Base-by-base conservation (phyloP, 2,797 vertebrate genomes). In the Sphaeramia orbicularis region DNA sequence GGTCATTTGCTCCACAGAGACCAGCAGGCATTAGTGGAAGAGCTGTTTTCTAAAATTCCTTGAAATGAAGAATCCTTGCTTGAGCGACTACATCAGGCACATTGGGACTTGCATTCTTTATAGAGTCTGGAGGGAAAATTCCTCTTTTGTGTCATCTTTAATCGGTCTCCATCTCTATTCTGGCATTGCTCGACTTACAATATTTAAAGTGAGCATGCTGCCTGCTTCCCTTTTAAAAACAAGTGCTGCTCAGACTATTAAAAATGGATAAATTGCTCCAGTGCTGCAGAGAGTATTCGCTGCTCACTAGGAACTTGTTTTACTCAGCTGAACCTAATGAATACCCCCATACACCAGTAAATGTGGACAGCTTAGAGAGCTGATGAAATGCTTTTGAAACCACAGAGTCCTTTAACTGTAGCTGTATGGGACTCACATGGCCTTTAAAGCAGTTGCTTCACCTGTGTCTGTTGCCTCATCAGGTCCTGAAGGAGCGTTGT, bases 401-500 rank as follows among this genome's bases (percentile, higher is more conserved):
- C 14, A 43, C 27, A 15, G 14, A 55, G 7, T 16, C 15, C 1
- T 2, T 32, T 8, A 0, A 18, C 10, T 43, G 9, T 27, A 11
- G 5, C 37, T 24, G 15, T 62, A 35, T 50, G 13, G 37, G 24
- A 12, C 9, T 1, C 5, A 45, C 18, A 30, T 6, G 0, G 35
- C 35, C 13, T 10, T 42, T 10, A n/a, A 19, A 32, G 41, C 27
- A 37, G 15, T 30, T 27, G 24, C 10, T 18, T 7, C 45, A 21
- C 9, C 9, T 38, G 30, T 44, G n/a, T 47, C 10, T 67, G 7
- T 69, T 47, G 75, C 53, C 67, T 15, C 16, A 5, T 59, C 80
- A 95, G 94, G 94, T 37, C 84, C 89, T 54, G 92, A 95, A 65
- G 94, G 94, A 55, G 94, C 92, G 0, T 81, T 98, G 75, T 99